These are phyloP conservation scores for Fregata magnificens DNA, from an alignment of 2,113 vertebrate genomes.

Conservation along the genomic window DNA sequence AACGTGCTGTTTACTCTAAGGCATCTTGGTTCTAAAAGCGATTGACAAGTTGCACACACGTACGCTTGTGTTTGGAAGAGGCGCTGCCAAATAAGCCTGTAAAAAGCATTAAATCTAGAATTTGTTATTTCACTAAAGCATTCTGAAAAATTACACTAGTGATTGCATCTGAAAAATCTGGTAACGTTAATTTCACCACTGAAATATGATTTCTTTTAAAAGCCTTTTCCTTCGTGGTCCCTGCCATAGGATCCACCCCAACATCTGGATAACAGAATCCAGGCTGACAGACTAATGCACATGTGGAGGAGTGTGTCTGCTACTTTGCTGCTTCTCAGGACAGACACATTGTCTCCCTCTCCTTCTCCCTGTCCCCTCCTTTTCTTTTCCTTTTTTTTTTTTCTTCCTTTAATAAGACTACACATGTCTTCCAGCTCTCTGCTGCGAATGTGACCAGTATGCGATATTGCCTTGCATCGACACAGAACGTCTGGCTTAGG, in stretches of 20 bases:
- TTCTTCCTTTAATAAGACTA: slow-evolving; percentile 45
- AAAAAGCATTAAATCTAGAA: background rate
- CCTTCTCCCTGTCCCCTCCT: slow-evolving; percentile 44
- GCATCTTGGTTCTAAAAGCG: background rate
- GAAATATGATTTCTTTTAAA: slow-evolving; percentile 69
- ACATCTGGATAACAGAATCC: slow-evolving; percentile 81
- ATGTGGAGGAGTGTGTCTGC: slow-evolving; percentile 69
- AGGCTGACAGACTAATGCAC: slow-evolving; percentile 57
- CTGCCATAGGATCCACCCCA: slow-evolving; percentile 52
- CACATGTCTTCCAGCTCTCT: slow-evolving; percentile 52
- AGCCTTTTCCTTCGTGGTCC: slow-evolving; percentile 29
- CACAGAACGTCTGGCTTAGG: slow-evolving; percentile 65
- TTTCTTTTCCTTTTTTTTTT: background rate
- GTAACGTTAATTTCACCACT: slow-evolving; percentile 46
- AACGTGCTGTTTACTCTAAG: background rate
- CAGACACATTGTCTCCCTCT: slow-evolving; percentile 47
- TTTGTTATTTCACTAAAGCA: background rate
- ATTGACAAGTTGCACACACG: background rate
- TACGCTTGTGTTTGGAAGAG: background rate
- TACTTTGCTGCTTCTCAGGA: slow-evolving; percentile 68
- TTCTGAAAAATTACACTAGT: slow-evolving; percentile 7
- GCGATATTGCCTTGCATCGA: slow-evolving; percentile 47
- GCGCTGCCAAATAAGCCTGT: background rate
- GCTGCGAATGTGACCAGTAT: slow-evolving; percentile 69
- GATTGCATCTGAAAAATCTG: background rate